Percentiles rank a stretch among this genome's conserved stretches.
Conservation (phyloP, 2,113 vertebrate genomes). For the Vimba vimba region DNA sequence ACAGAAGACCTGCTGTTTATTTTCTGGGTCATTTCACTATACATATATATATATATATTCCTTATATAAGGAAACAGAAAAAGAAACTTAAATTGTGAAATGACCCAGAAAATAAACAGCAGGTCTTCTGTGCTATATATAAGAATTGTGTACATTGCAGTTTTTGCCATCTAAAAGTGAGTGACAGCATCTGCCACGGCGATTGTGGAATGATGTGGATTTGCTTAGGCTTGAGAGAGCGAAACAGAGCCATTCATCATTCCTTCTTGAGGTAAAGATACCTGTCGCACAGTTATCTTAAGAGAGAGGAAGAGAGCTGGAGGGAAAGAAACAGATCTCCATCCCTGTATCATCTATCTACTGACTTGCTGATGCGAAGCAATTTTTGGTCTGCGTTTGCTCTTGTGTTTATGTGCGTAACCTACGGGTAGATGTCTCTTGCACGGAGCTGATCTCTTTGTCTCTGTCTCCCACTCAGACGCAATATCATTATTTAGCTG, state of each 20-base stretch:
- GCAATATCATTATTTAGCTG: conserved; percentile 71
- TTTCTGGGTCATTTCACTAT: not conserved
- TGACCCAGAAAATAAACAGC: not conserved
- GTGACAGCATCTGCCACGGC: conserved; percentile 9
- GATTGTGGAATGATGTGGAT: conserved; percentile 42
- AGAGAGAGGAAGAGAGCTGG: conserved; percentile 20
- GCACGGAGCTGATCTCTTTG: conserved; percentile 70
- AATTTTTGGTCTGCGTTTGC: conserved; percentile 6
- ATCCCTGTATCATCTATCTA: conserved; percentile 37
- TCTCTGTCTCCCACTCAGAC: conserved; percentile 65
- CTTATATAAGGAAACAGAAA: no score
- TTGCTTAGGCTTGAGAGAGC: conserved; percentile 63
- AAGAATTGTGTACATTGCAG: not conserved
- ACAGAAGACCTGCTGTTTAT: not conserved
- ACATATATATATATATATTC: no score
- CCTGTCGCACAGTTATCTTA: conserved; percentile 65
- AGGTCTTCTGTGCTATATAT: not conserved
- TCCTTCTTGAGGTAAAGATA: conserved; percentile 61
- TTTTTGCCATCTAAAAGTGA: not conserved
- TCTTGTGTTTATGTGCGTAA: conserved; percentile 52
- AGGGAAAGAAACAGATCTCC: conserved; percentile 35
- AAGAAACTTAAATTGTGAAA: no score
- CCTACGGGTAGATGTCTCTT: conserved; percentile 63
- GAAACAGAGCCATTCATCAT: conserved; percentile 72
- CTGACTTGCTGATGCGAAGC: conserved; percentile 34